Evolutionary conservation across 2,888 invertebrate genomes (phyloP).

Genomic region (Chouioia cunea): DNA sequence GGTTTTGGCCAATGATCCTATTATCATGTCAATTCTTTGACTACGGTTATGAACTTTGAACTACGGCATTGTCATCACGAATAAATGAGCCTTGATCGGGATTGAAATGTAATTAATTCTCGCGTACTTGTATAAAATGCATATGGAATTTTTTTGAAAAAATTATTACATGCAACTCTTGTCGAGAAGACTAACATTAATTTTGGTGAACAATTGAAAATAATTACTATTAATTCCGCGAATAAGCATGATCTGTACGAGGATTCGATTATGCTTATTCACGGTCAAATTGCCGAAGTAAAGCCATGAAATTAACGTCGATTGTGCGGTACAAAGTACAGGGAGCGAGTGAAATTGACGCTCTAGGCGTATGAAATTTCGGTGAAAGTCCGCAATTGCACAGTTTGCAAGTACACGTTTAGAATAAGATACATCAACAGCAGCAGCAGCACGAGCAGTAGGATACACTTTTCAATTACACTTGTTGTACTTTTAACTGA

Average conservation of each 20-base stretch:
- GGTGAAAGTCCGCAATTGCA: background rate
- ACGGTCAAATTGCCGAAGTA: background rate
- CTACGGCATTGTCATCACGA: slow-evolving; percentile 1
- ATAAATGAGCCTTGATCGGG: too few species aligned
- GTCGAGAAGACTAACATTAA: background rate
- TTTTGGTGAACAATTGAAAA: slow-evolving; percentile 15
- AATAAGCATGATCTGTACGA: slow-evolving; percentile 28
- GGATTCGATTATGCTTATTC: too few species aligned
- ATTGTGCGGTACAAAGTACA: background rate
- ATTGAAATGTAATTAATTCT: too few species aligned
- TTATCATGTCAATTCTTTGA: slow-evolving; percentile 2
- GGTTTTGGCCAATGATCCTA: background rate
- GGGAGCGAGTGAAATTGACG: slow-evolving; percentile 20
- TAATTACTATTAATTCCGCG: slow-evolving; percentile 16
- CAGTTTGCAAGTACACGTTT: too few species aligned
- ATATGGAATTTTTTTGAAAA: slow-evolving; percentile 7
- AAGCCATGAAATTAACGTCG: slow-evolving; percentile 20
- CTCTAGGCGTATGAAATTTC: slow-evolving; percentile 14
- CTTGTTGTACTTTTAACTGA: background rate
- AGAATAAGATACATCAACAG: slow-evolving; percentile 8
- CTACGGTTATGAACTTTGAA: slow-evolving; percentile 7
- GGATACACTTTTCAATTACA: slow-evolving; percentile 10
- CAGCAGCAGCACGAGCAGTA: background rate
- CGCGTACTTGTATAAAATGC: too few species aligned
- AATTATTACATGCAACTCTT: slow-evolving; percentile 3